Conservation (phyloP, 2,797 vertebrate species). For the Acanthornis magna region DNA sequence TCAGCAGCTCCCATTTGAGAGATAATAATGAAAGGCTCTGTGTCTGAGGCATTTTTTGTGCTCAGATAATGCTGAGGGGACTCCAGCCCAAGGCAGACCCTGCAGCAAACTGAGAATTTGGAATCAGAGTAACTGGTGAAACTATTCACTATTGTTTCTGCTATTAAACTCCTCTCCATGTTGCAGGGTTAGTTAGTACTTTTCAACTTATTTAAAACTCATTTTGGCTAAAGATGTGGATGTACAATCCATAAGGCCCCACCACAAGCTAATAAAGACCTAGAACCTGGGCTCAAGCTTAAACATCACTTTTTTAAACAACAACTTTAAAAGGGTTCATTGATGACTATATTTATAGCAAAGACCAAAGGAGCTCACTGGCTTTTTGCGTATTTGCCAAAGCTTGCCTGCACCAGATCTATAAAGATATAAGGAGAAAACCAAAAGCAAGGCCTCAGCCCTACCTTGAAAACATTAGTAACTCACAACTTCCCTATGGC, state of each 20-base stretch:
- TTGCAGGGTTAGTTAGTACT: background rate
- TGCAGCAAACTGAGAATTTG: background rate
- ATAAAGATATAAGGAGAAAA: background rate
- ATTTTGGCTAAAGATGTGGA: background rate
- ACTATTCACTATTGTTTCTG: background rate
- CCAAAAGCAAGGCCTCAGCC: background rate
- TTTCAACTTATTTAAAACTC: background rate
- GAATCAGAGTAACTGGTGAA: background rate
- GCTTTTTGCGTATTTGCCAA: background rate
- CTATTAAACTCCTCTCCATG: background rate
- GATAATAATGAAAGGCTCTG: background rate
- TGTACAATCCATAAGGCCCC: background rate
- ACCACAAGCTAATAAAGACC: background rate
- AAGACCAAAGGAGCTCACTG: background rate
- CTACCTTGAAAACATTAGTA: background rate
- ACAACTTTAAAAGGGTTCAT: background rate
- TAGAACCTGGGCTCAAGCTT: background rate
- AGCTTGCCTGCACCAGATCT: background rate
- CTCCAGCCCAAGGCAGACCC: background rate
- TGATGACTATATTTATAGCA: background rate
- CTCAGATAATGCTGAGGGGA: background rate
- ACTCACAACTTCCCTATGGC: background rate
- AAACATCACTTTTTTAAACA: background rate
- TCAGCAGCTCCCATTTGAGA: background rate
- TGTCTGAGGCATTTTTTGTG: background rate